Evolutionary conservation across 2,113 vertebrate genomes (phyloP), one percentile per base, ranked within the genome.

Genomic region (Numenius arquata): DNA sequence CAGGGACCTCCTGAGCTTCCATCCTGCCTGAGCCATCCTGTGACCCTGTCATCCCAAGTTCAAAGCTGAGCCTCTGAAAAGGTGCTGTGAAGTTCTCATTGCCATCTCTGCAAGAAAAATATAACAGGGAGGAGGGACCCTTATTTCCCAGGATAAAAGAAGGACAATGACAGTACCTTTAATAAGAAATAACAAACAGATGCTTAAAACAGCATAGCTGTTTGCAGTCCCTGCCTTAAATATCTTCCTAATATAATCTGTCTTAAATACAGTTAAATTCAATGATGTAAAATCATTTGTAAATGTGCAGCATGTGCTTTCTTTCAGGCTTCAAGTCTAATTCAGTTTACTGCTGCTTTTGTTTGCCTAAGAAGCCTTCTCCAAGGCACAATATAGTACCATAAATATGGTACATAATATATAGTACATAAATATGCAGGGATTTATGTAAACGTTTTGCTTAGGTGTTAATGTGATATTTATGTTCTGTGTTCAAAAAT

Each of bases 11-110:
- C 80, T 1, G 4, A 70, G 72, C 11, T 21, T 26, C 16, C 0
- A 0, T 58, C 19, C 50, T 30, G n/a, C 25, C 27, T 12, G 25
- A 89, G 47, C 4, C 38, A 10, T 38, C 21, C 43, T 0, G 0
- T 1, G 4, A 68, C 27, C 40, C 53, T 27, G 3, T 56, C 30
- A 41, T 38, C 65, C 27, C 15, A 70, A 41, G 22, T 66, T 78
- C 48, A 72, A 52, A 83, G 36, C 55, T 77, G 48, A 85, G 58
- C 53, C 72, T 76, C 66, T 76, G 82, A 21, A 82, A 76, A 66
- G 41, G 27, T 82, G 14, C 19, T 76, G 18, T 19, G 9, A 74
- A 83, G n/a, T 43, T 59, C 36, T 70, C 5, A 2, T 77, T n/a
- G 23, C 41, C 15, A 25, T 34, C 36, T 62, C 4, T n/a, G 32